phyloP scores from a whole-genome alignment of 2,888 invertebrate genomes.

The Dromius quadrimaculatus region DNA sequence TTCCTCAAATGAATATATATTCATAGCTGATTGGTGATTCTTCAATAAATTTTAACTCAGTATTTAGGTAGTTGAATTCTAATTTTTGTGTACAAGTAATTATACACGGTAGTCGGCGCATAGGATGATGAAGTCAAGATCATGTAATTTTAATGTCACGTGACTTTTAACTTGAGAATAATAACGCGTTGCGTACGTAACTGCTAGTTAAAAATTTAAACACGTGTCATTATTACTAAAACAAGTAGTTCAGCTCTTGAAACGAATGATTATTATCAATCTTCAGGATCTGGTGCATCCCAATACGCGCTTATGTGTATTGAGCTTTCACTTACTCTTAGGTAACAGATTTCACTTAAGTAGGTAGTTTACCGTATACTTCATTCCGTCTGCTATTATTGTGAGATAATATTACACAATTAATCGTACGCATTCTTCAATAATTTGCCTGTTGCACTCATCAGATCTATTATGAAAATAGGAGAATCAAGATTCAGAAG shows the following conservation, averaged over 20 bases:
- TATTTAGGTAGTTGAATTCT: not conserved
- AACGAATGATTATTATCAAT: conserved; percentile 31
- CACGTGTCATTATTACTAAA: conserved; percentile 44
- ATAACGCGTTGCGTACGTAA: conserved; percentile 42
- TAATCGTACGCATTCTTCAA: no score
- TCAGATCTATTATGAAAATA: no score
- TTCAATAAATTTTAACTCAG: no score
- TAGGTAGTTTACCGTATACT: no score
- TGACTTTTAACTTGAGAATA: conserved; percentile 41
- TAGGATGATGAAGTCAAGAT: conserved; percentile 38
- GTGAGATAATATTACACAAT: no score
- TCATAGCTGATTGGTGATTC: no score
- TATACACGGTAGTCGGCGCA: conserved; percentile 3
- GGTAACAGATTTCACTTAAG: no score
- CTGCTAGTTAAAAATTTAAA: conserved; percentile 45
- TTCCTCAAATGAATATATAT: no score
- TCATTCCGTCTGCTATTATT: no score
- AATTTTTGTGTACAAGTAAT: conserved; percentile 7
- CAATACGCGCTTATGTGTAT: not conserved
- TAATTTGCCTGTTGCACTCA: no score
- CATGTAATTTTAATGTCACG: conserved; percentile 45
- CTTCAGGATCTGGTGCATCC: not conserved
- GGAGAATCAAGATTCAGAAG: no score
- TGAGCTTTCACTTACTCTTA: no score
- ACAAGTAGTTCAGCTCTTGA: conserved; percentile 35